A percentile compares a stretch with the other conserved stretches of the same genome.
phyloP scores from a whole-genome alignment of 2,113 vertebrate species.

The Larimichthys polyactis region DNA sequence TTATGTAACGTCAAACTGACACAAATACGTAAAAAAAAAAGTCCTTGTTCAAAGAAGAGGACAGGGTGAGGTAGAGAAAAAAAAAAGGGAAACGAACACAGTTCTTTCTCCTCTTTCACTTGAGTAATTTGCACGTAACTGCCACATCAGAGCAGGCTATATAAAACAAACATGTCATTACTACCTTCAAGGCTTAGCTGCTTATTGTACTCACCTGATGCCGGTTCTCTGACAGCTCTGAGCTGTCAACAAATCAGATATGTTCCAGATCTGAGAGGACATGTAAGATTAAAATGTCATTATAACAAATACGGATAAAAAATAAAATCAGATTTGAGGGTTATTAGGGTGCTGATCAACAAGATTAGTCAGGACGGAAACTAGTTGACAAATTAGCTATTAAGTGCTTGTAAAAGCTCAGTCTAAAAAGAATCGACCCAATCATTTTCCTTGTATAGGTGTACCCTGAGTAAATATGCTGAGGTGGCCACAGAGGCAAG shows the following conservation, averaged over 20 bases:
- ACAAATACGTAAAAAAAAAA: constrained; percentile 17
- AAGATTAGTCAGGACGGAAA: constrained; percentile 3
- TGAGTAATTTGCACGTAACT: constrained; percentile 83
- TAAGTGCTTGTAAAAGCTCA: background rate
- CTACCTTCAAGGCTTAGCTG: constrained; percentile 73
- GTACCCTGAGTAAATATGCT: constrained; percentile 75
- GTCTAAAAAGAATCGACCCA: background rate
- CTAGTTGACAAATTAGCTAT: background rate
- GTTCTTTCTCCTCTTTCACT: constrained; percentile 61
- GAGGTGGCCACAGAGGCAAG: constrained; percentile 85
- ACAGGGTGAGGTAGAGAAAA: constrained; percentile 14
- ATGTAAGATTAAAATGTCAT: background rate
- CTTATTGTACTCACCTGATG: constrained; percentile 75
- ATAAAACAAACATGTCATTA: constrained; percentile 81
- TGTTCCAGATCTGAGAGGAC: constrained; percentile 26
- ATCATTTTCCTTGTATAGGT: constrained; percentile 21
- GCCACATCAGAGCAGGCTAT: constrained; percentile 82
- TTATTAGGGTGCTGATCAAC: constrained; percentile 37
- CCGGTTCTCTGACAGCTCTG: constrained; percentile 39
- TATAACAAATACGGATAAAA: constrained; percentile 18
- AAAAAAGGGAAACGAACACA: constrained; percentile 10
- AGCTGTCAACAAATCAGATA: constrained; percentile 57
- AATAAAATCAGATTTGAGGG: background rate
- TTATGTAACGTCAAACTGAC: constrained; percentile 40
- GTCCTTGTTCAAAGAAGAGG: constrained; percentile 22